Conservation (phyloP, 2,797 vertebrate genomes). For the Benthosema pterotum region DNA sequence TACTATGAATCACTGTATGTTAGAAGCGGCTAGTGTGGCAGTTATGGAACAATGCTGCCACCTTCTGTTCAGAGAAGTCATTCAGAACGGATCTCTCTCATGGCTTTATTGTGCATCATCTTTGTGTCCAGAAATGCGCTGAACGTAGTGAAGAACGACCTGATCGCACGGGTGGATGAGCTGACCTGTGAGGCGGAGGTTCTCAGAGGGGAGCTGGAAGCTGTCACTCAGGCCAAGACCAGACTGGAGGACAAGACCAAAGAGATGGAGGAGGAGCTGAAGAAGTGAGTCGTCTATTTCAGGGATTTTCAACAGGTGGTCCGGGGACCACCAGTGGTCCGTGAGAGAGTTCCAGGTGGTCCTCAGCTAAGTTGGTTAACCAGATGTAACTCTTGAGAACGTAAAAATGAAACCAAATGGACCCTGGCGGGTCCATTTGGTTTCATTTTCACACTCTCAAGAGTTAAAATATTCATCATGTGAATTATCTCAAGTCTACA, state of each 20-base stretch:
- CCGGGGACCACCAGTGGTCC: too few species aligned
- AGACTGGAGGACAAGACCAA: conserved; percentile 91
- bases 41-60: conserved; percentile 27
- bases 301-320: too few species aligned
- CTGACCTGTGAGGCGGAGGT: conserved; percentile 92
- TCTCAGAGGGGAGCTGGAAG: conserved; percentile 89
- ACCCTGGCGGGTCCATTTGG: too few species aligned
- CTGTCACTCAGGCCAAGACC: conserved; percentile 87
- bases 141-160: conserved; percentile 97
- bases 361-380: too few species aligned
- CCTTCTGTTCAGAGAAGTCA: conserved; percentile 23
- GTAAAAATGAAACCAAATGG: too few species aligned
- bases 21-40: too few species aligned
- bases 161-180: conserved; percentile 93
- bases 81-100: not conserved
- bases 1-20: too few species aligned
- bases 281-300: conserved; percentile 86
- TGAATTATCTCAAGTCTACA: too few species aligned
- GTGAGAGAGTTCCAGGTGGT: too few species aligned
- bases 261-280: conserved; percentile 95
- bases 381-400: too few species aligned
- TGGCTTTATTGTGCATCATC: not conserved
- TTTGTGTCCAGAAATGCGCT: conserved; percentile 87
- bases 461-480: too few species aligned
- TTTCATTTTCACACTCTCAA: too few species aligned